phyloP scores from a whole-genome alignment of 2,888 invertebrate species.

The Aquatica leii region DNA sequence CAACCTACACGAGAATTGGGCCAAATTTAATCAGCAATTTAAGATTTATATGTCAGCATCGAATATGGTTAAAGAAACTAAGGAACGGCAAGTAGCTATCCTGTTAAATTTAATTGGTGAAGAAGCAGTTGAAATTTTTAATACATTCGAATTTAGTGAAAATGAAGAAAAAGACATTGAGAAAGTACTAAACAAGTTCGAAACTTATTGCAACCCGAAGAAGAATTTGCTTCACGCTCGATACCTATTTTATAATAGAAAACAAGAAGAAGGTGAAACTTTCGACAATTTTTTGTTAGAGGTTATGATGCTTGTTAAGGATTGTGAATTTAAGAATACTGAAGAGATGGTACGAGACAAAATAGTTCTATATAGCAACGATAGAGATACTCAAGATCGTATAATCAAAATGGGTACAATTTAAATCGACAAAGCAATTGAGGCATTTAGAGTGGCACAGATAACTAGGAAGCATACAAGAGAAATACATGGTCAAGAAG shows the following conservation, averaged over 20 bases:
- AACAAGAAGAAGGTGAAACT: no score
- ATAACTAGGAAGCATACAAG: no score
- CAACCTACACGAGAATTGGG: not conserved
- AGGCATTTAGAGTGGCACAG: no score
- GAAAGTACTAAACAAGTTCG: not conserved
- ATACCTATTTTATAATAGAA: not conserved
- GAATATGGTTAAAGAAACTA: not conserved
- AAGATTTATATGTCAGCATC: not conserved
- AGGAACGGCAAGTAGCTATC: no score
- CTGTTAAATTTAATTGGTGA: no score
- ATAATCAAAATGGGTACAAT: not conserved
- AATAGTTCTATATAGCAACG: no score
- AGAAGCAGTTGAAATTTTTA: no score
- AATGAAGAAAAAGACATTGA: not conserved
- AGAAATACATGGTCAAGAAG: no score
- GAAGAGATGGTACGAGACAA: not conserved
- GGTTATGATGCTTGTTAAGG: no score
- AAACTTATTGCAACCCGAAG: not conserved
- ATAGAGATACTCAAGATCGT: no score
- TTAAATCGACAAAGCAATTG: not conserved
- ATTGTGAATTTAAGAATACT: not conserved
- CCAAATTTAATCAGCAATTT: not conserved
- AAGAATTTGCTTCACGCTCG: no score
- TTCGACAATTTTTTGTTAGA: not conserved
- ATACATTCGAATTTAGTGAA: no score